Conservation (phyloP, 2,888 invertebrate genomes). For the Drosophila antonietae region DNA sequence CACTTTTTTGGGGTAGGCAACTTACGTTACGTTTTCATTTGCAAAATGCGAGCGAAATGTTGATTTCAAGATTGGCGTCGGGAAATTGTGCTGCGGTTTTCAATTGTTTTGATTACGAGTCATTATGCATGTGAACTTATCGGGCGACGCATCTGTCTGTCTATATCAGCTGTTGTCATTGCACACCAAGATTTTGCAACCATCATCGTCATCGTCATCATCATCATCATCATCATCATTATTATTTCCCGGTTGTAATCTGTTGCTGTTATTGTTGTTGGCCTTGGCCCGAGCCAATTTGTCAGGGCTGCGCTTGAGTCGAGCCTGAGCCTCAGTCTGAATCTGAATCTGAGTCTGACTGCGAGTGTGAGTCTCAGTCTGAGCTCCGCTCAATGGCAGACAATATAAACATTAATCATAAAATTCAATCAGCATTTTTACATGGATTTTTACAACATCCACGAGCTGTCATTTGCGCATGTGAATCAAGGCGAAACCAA, state of each 20-base stretch:
- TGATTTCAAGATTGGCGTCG: conserved; percentile 28
- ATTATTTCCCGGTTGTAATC: conserved; percentile 54
- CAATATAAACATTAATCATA: conserved; percentile 58
- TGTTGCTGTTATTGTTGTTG: conserved; percentile 31
- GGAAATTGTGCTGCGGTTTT: conserved; percentile 3
- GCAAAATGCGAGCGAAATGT: conserved; percentile 55
- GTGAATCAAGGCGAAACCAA: conserved; percentile 16
- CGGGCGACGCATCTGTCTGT: conserved; percentile 14
- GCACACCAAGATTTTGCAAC: conserved; percentile 24
- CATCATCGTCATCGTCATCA: conserved; percentile 18
- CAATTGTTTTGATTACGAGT: conserved; percentile 58
- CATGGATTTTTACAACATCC: conserved; percentile 70
- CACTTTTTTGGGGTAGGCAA: conserved; percentile 31
- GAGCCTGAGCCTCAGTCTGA: neutral
- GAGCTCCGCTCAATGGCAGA: conserved; percentile 54
- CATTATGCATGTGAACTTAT: conserved; percentile 50
- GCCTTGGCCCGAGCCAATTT: conserved; percentile 69
- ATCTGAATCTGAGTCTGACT: neutral
- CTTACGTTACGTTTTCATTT: conserved; percentile 62
- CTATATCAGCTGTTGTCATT: conserved; percentile 27
- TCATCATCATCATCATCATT: conserved; percentile 18
- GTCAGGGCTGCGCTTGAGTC: conserved; percentile 35
- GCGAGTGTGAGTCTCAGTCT: neutral
- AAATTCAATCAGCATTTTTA: conserved; percentile 69
- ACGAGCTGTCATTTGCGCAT: neutral